Conservation (phyloP, 1,140 invertebrate species). For the Parapsyche elsis region DNA sequence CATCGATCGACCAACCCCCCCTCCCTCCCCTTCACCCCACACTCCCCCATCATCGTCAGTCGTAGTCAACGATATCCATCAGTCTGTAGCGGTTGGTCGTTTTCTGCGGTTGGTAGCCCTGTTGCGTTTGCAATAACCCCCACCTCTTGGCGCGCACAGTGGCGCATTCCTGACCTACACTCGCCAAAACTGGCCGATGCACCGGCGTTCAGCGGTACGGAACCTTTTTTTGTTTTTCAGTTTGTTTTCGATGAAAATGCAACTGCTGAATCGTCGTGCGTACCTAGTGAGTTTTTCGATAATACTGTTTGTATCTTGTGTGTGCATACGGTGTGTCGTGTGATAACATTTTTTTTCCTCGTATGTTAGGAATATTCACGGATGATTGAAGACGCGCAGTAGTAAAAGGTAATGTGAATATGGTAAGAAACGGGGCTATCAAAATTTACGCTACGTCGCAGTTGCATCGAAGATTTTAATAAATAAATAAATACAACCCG, state of each 20-base stretch:
- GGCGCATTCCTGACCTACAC: constrained; percentile 49
- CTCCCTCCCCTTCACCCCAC: not conserved
- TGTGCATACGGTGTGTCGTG: no score
- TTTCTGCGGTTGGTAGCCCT: not conserved
- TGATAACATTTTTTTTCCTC: no score
- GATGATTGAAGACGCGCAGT: no score
- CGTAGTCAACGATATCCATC: not conserved
- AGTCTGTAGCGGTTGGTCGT: not conserved
- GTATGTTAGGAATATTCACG: no score
- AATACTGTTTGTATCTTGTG: no score
- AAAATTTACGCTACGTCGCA: no score
- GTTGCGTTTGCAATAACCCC: not conserved
- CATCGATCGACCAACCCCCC: not conserved
- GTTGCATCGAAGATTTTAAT: no score
- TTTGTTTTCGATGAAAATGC: not conserved
- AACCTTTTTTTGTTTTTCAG: not conserved
- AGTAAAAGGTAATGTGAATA: no score
- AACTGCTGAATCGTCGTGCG: no score
- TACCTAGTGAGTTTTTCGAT: not conserved
- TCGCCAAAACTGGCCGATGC: constrained; percentile 12
- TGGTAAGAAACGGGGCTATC: no score
- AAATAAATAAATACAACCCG: no score
- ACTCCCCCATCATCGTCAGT: not conserved
- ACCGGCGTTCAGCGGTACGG: constrained; percentile 4
- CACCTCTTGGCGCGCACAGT: not conserved